These are phyloP conservation scores for Xiphorhynchus elegans DNA, from an alignment of 2,113 vertebrate species.

Conservation along the genomic window DNA sequence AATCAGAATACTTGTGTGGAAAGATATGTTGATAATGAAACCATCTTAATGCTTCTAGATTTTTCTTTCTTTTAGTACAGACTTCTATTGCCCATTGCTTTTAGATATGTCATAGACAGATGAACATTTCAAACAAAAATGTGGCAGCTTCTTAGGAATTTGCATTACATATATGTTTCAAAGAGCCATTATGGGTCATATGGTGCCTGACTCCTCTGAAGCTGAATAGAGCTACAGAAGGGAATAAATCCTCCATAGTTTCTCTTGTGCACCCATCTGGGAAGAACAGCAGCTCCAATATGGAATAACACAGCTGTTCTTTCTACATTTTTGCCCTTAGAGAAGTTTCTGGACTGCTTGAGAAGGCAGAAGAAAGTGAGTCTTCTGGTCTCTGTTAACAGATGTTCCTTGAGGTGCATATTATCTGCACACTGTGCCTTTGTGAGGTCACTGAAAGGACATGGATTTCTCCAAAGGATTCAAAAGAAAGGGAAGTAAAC, in stretches of 20 bases:
- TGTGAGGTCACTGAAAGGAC: not conserved
- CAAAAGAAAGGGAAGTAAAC: not conserved
- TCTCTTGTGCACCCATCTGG: not conserved
- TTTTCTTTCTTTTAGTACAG: not conserved
- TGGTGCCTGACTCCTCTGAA: not conserved
- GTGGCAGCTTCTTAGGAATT: not conserved
- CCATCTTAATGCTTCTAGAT: not conserved
- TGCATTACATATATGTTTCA: not conserved
- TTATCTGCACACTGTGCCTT: not conserved
- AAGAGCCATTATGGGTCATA: not conserved
- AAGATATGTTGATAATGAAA: not conserved
- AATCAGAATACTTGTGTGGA: not conserved
- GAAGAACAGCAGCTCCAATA: not conserved
- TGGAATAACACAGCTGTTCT: not conserved
- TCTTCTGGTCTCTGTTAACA: not conserved
- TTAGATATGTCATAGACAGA: not conserved
- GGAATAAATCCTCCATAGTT: not conserved
- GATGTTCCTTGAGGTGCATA: not conserved
- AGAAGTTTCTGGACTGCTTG: not conserved
- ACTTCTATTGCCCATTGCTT: not conserved
- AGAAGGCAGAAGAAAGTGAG: not conserved
- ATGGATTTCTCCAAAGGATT: not conserved
- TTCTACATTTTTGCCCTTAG: not conserved
- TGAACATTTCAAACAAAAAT: not conserved
- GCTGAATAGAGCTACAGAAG: not conserved